These are phyloP conservation scores for Hypocryptadius cinnamomeus DNA, from an alignment of 2,113 vertebrate species.

Conservation along the genomic window DNA sequence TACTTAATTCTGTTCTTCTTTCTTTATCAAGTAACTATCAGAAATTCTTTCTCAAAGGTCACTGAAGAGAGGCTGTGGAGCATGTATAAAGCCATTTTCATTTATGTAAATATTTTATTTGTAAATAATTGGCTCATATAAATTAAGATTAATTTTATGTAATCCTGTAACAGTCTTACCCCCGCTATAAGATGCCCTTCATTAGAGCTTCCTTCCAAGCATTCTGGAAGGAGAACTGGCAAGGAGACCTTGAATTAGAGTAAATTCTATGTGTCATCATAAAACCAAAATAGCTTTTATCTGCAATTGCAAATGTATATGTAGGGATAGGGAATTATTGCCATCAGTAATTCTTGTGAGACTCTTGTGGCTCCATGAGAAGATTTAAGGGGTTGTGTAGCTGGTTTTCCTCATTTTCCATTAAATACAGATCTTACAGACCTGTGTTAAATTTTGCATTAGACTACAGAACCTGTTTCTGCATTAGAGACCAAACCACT, in stretches of 20 bases:
- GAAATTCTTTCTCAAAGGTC: slow-evolving; percentile 5
- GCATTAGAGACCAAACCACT: not conserved
- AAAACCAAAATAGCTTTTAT: not conserved
- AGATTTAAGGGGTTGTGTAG: not conserved
- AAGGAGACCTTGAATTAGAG: not conserved
- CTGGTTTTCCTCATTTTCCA: not conserved
- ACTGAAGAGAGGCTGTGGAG: not conserved
- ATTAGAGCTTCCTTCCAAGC: not conserved
- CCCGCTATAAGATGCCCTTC: not conserved
- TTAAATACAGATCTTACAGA: not conserved
- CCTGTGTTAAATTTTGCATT: not conserved
- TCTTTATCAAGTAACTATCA: not conserved
- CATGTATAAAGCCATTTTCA: not conserved
- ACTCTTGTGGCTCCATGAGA: not conserved
- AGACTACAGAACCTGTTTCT: not conserved
- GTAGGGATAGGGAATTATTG: not conserved
- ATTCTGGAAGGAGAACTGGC: not conserved
- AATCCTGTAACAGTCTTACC: not conserved
- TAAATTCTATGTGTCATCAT: not conserved
- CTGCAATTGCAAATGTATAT: not conserved
- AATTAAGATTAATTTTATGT: not conserved
- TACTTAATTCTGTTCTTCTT: not conserved
- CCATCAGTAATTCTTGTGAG: not conserved
- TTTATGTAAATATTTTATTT: not conserved
- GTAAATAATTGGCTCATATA: not conserved